Evolutionary conservation across 2,888 invertebrate species (phyloP), one percentile per base, ranked within the genome.

Genomic region (Trichopoda pennipes): DNA sequence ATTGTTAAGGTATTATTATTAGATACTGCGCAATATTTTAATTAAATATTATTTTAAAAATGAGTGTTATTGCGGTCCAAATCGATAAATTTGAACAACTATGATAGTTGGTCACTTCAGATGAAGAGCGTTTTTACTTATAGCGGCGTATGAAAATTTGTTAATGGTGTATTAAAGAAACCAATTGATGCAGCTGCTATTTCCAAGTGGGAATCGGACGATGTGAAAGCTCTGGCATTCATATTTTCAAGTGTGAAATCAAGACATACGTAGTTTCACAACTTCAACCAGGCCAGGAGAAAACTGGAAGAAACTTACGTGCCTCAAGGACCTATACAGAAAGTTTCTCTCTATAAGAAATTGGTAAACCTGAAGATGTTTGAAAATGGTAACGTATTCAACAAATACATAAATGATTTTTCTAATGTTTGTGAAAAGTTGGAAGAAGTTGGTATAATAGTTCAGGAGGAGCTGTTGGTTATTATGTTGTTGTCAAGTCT

Each of bases 401-500:
- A 32, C 51, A 51, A n/a, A n/a, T n/a, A n/a, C 21, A 10, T 10
- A 16, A 64, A 79, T 21, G n/a, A 19, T 19, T 51, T 66, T 19
- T 12, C 51, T 8, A 53, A 66, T 28, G 19, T 66, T 7, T 51
- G 14, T 1, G 51, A 80, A 38, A 80, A 64, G 53, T 49, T 21
- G 51, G 12, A 19, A 12, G 51, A 51, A 51, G 19, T 51, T 74
- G 12, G 42, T 38, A 55, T 55, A 28, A 9, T n/a, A 16, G 6
- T 55, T 6, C 55, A 12, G 23, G 74, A 80, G 14, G 74, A 74
- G 53, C 56, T 80, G 21, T 38, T 80, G 32, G 21, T n/a, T 9
- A 80, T 74, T 44, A 74, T 80, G n/a, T 55, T 80, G 8, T 32
- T 80, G 28, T 74, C 74, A 12, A 74, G 68, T 47, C 49, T 80